Conservation (phyloP, 1,140 invertebrate genomes). For the Drosophila ficusphila region DNA sequence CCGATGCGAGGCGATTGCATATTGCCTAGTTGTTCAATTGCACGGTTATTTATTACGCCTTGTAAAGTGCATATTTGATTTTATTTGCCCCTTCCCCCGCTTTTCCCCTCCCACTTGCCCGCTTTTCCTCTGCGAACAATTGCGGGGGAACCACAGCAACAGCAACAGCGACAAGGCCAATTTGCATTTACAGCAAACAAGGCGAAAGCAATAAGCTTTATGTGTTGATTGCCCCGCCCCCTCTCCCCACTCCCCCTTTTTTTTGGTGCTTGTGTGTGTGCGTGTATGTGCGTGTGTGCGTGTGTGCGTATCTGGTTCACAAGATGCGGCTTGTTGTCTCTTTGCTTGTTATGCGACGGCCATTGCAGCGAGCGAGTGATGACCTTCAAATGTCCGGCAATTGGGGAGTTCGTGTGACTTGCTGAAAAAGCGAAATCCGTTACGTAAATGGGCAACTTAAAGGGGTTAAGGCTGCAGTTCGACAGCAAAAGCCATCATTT, state of each 20-base stretch:
- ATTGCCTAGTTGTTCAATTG: slow-evolving; percentile 26
- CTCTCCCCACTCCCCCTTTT: background rate
- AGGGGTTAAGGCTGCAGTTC: background rate
- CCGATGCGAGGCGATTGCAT: slow-evolving; percentile 58
- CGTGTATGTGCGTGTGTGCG: background rate
- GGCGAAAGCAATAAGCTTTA: slow-evolving; percentile 64
- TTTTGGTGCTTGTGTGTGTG: background rate
- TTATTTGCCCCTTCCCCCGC: slow-evolving; percentile 33
- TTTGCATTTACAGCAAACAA: slow-evolving; percentile 64
- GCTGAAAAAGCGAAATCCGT: slow-evolving; percentile 6
- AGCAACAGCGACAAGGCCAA: slow-evolving; percentile 43
- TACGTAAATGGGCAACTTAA: slow-evolving; percentile 10
- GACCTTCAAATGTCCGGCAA: slow-evolving; percentile 35
- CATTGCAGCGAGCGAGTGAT: slow-evolving; percentile 21
- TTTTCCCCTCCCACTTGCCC: background rate
- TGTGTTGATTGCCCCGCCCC: slow-evolving; percentile 56
- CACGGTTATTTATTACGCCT: slow-evolving; percentile 49
- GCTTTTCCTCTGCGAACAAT: background rate
- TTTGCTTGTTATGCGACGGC: slow-evolving; percentile 21
- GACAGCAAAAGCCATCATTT: background rate
- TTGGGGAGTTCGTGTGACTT: slow-evolving; percentile 21
- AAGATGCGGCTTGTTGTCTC: slow-evolving; percentile 16
- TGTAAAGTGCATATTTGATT: slow-evolving; percentile 52
- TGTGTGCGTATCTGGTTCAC: slow-evolving; percentile 43
- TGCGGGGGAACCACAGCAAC: background rate